Conservation (phyloP, 2,797 vertebrate genomes). For the Tarsius wallacei region DNA sequence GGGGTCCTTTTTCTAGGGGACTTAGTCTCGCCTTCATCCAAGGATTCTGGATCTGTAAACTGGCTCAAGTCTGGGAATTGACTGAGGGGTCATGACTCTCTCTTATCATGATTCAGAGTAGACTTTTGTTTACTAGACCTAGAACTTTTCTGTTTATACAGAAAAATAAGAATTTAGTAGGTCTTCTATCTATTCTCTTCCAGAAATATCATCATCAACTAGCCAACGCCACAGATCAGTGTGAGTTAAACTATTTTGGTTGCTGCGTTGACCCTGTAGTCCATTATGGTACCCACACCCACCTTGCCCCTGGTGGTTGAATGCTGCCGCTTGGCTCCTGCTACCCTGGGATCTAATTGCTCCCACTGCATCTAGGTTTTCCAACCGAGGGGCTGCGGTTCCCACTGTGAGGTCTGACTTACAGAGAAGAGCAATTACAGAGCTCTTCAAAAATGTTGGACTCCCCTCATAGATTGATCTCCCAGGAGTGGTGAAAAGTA, state of each 20-base stretch:
- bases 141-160: neutral
- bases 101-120: neutral
- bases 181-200: neutral
- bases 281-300: neutral
- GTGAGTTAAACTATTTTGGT: neutral
- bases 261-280: neutral
- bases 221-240: neutral
- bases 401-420: neutral
- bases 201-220: neutral
- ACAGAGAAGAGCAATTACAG: neutral
- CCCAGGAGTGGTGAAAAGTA: neutral
- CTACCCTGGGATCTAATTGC: neutral
- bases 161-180: neutral
- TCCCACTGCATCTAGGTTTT: neutral
- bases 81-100: neutral
- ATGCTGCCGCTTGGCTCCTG: neutral
- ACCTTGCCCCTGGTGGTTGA: neutral
- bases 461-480: neutral
- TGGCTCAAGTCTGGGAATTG: neutral
- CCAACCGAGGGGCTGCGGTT: neutral
- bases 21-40: neutral
- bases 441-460: neutral
- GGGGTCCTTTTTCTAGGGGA: neutral
- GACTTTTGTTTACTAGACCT: neutral
- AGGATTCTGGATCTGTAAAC: neutral